Conservation (phyloP, 2,113 vertebrate species). For the Hippopotamus amphibius region DNA sequence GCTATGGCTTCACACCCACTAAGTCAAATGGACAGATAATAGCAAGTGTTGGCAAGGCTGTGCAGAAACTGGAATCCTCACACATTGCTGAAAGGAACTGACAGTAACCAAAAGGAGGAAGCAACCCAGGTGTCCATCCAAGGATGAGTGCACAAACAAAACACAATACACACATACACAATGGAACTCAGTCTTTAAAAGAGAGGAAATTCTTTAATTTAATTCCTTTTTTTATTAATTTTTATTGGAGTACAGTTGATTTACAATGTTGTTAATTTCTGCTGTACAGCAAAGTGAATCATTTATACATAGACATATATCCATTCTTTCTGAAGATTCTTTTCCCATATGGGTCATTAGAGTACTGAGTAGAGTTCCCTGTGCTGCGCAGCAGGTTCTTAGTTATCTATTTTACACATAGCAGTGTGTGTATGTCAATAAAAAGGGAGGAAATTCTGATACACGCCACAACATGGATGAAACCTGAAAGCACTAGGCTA, state of each 20-base stretch:
- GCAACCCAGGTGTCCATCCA: neutral
- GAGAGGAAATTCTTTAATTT: neutral
- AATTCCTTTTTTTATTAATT: neutral
- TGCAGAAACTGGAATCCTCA: neutral
- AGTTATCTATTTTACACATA: neutral
- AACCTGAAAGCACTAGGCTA: fast-evolving
- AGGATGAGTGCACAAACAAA: fast-evolving
- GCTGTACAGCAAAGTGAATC: neutral
- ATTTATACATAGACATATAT: neutral
- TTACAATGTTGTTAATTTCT: neutral
- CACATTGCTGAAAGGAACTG: fast-evolving
- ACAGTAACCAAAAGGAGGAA: neutral
- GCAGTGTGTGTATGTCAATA: fast-evolving
- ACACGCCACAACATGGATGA: fast-evolving
- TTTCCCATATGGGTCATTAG: neutral
- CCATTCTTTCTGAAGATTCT: neutral
- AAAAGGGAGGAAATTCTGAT: neutral
- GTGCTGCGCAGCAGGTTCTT: neutral
- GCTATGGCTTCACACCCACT: neutral
- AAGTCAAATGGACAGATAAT: fast-evolving
- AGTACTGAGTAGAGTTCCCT: neutral
- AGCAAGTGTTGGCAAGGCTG: fast-evolving
- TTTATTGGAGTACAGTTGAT: neutral
- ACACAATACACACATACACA: neutral
- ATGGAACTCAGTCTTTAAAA: neutral